Evolutionary conservation across 2,113 vertebrate genomes (phyloP).

Genomic region (Orthochromis malagaraziensis): DNA sequence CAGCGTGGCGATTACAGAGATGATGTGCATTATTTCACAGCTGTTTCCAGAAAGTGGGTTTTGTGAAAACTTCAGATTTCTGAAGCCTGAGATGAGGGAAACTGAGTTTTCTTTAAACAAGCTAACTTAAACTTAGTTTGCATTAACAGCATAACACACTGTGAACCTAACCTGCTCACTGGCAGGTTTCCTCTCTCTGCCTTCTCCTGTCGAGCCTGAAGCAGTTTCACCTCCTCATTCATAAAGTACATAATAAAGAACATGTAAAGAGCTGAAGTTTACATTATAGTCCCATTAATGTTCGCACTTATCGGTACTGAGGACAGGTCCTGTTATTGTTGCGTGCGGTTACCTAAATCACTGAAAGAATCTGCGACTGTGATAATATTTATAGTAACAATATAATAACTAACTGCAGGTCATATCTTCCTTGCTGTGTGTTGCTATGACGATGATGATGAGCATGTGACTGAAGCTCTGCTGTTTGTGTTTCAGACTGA

Average conservation of each 20-base stretch:
- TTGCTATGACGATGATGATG: background rate
- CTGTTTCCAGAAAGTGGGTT: background rate
- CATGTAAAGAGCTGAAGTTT: background rate
- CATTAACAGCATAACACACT: background rate
- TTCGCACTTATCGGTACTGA: background rate
- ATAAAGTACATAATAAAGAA: background rate
- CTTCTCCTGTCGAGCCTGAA: background rate
- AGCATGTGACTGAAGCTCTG: background rate
- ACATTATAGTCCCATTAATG: background rate
- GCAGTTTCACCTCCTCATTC: background rate
- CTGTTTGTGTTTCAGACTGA: slow-evolving; percentile 54
- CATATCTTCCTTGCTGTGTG: background rate
- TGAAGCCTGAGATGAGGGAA: background rate
- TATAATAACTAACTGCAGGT: background rate
- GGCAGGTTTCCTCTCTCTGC: background rate
- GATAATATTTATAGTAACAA: background rate
- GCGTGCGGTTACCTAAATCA: background rate
- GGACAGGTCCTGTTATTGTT: background rate
- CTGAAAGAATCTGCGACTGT: background rate
- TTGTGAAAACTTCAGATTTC: background rate
- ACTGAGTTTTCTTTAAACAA: background rate
- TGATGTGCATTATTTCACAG: background rate
- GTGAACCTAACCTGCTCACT: background rate
- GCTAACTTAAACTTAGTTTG: background rate
- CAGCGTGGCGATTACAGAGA: background rate